Base-by-base conservation (phyloP, 2,797 vertebrate species). In the Glyptemys insculpta region DNA sequence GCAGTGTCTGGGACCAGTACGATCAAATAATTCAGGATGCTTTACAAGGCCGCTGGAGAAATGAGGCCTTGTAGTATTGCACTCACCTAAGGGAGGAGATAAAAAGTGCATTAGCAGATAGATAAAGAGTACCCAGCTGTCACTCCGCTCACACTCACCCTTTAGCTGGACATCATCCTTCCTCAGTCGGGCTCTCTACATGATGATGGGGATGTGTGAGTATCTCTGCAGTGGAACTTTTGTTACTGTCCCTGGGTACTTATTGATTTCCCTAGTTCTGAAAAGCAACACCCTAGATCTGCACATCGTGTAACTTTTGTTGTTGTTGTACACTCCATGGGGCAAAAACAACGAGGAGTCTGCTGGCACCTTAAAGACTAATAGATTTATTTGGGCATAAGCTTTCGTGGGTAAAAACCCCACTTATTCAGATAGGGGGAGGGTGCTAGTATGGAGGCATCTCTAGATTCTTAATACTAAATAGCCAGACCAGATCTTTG, bases 41-140 rank as follows among this genome's bases (percentile, higher is more conserved):
- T 91, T 41, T 76, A 34, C 93, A 92, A 95, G 78, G 49, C 85
- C 82, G 56, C 68, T 89, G 56, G 56, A 94, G 87, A 41, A 19
- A 57, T 44, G 53, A 87, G 89, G 27, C 2, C 68, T 59, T 79
- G 57, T 52, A 49, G 15, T n/a, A 44, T n/a, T 29, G 29, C 81
- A 83, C 2, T 21, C 85, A 80, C 83, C 86, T 91, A 78, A 78
- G 1, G 1, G 91, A 92, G 50, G 47, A 94, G 96, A 95, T 96
- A 97, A 97, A 49, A 90, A 95, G 14, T 95, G 89, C 94, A 96
- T 96, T 94, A 95, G 93, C 59, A 78, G 84, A 54, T 82, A 74
- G 96, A 94, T 93, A 88, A 95, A 59, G 90, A 91, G 62, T 2
- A 85, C 87, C 76, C 41, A 0, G 92, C 11, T 93, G 87, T 96